Conservation (phyloP, 2,888 invertebrate species). For the Patella caerulea region DNA sequence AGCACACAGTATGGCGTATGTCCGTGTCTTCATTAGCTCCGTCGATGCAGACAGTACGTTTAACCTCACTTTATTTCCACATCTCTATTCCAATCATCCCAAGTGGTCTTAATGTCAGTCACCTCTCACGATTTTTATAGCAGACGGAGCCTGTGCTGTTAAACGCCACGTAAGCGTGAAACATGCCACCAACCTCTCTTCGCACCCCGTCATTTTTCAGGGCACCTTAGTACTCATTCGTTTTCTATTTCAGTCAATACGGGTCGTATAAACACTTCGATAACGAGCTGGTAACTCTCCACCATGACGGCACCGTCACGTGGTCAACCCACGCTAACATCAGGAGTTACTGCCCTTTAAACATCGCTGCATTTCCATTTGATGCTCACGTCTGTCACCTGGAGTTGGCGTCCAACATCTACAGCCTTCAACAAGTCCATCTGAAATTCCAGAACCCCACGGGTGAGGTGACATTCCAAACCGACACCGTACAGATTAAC, state of each 20-base stretch:
- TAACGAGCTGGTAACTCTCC: slow-evolving; percentile 23
- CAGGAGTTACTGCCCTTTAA: slow-evolving; percentile 22
- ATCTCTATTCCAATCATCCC: too few species aligned
- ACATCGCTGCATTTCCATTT: slow-evolving; percentile 31
- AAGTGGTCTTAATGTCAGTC: too few species aligned
- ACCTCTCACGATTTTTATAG: too few species aligned
- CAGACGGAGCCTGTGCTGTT: too few species aligned
- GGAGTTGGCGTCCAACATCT: slow-evolving; percentile 11
- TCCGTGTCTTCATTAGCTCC: too few species aligned
- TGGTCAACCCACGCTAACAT: slow-evolving; percentile 28
- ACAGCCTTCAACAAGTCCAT: slow-evolving; percentile 25
- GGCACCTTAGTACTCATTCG: too few species aligned
- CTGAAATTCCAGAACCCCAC: slow-evolving; percentile 18
- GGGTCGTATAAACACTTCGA: slow-evolving; percentile 19
- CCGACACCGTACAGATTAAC: neutral
- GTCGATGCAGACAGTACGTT: too few species aligned
- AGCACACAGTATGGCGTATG: too few species aligned
- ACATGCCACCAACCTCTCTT: too few species aligned
- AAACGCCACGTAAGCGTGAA: too few species aligned
- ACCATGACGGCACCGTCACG: slow-evolving; percentile 23
- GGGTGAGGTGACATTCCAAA: neutral
- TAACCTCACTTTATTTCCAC: too few species aligned
- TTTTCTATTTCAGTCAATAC: slow-evolving; percentile 21
- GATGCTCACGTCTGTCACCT: slow-evolving; percentile 28
- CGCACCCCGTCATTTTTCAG: too few species aligned